Conservation (phyloP, 2,113 vertebrate species). For the Nestor notabilis region DNA sequence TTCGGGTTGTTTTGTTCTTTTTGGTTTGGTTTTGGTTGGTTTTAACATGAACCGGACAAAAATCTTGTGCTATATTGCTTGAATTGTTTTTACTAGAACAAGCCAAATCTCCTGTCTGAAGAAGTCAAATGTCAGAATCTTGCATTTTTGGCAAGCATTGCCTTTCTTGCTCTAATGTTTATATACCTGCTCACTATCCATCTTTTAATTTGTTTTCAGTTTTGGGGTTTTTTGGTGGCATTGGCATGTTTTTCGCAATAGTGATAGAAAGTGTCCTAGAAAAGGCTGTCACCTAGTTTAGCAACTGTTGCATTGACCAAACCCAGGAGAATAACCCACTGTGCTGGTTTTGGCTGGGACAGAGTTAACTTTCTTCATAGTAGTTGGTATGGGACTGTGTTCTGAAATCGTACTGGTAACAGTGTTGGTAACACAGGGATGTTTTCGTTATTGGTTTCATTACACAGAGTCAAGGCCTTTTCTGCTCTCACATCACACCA, state of each 20-base stretch:
- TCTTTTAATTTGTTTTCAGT: background rate
- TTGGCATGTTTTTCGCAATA: accelerated
- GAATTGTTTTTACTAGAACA: background rate
- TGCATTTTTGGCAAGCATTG: background rate
- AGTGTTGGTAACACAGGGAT: background rate
- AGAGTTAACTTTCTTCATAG: background rate
- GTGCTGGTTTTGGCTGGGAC: accelerated
- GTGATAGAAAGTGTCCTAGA: background rate
- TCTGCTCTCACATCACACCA: background rate
- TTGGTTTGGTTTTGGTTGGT: background rate
- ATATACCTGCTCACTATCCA: background rate
- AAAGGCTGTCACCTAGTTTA: accelerated
- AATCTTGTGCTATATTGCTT: accelerated
- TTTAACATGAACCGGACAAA: background rate
- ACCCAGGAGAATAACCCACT: background rate
- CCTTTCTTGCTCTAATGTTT: background rate
- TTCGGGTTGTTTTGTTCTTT: accelerated
- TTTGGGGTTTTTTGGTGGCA: accelerated
- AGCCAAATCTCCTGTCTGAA: background rate
- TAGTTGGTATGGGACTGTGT: background rate
- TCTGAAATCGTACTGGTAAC: background rate
- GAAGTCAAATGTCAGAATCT: background rate
- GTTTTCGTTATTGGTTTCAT: background rate
- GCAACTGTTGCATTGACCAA: background rate
- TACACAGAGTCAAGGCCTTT: background rate